Conservation (phyloP, 2,888 invertebrate species). For the Resseliella maxima region DNA sequence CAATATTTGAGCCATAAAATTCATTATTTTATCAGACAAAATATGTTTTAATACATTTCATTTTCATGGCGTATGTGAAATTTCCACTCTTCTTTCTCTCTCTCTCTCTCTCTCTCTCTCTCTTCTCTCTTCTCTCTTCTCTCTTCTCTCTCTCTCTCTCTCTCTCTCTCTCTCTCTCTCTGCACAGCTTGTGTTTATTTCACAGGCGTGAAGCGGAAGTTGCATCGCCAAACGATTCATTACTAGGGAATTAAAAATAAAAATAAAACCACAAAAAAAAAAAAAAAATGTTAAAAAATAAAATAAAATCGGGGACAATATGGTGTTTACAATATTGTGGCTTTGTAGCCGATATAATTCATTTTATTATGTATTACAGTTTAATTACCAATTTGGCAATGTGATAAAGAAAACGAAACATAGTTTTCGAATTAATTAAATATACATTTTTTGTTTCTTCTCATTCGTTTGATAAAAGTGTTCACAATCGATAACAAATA, state of each 20-base stretch:
- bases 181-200: neutral
- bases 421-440: neutral
- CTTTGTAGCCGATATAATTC: slow-evolving; percentile 18
- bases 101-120: neutral
- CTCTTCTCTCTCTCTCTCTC: neutral
- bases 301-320: no score
- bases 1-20: neutral
- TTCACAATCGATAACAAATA: no score
- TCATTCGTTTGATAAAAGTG: no score
- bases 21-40: slow-evolving; percentile 6
- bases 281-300: no score
- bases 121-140: neutral
- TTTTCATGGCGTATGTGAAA: neutral
- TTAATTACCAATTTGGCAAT: neutral
- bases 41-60: slow-evolving; percentile 35
- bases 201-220: neutral
- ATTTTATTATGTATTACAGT: neutral
- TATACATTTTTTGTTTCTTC: no score
- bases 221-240: neutral
- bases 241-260: neutral
- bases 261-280: no score
- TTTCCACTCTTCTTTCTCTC: neutral
- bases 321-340: slow-evolving; percentile 32
- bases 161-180: neutral
- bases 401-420: neutral